Conservation (phyloP, 2,113 vertebrate species). For the Okapia johnstoni region DNA sequence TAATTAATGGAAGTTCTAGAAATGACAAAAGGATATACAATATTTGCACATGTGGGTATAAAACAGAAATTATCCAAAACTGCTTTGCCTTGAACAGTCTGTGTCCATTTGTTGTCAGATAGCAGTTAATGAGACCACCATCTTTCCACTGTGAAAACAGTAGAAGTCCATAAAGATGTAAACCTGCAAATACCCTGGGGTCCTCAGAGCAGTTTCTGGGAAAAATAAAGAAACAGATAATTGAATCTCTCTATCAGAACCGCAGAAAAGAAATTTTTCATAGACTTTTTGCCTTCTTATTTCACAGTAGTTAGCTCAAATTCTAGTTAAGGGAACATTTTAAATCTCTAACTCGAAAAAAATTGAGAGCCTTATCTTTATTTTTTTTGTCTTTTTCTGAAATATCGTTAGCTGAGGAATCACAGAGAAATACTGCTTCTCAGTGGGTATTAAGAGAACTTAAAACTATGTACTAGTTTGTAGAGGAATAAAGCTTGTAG, state of each 20-base stretch:
- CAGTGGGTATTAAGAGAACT: neutral
- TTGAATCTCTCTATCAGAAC: neutral
- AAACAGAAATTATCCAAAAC: neutral
- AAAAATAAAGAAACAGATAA: neutral
- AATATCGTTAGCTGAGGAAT: neutral
- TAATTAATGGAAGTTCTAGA: neutral
- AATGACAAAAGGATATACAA: neutral
- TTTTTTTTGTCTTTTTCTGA: neutral
- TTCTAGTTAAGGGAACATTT: neutral
- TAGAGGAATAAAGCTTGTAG: neutral
- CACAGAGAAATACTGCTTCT: neutral
- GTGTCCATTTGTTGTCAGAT: neutral
- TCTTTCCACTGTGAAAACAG: neutral
- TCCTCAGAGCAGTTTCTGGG: neutral
- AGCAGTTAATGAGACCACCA: neutral
- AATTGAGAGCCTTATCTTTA: neutral
- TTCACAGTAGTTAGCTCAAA: neutral
- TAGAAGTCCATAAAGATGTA: neutral
- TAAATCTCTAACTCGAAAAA: neutral
- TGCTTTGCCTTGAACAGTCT: neutral
- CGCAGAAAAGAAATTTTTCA: neutral
- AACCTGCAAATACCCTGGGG: neutral
- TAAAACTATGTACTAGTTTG: neutral
- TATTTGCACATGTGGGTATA: neutral
- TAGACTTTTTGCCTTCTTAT: neutral